Evolutionary conservation across 2,797 vertebrate genomes (phyloP).

Genomic region (Gymnoscopelus microlampas): DNA sequence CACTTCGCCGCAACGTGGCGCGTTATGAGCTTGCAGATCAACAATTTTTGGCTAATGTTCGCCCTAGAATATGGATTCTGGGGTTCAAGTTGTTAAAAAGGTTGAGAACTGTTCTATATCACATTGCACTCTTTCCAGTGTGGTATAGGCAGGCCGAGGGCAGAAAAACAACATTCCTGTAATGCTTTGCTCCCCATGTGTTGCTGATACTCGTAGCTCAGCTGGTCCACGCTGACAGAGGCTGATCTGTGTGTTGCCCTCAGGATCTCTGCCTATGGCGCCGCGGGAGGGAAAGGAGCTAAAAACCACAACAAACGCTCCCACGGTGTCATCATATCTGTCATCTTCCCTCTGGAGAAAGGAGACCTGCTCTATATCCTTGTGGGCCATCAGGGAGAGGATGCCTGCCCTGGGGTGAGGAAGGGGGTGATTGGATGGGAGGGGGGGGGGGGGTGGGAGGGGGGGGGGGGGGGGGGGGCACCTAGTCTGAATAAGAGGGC

Average conservation of each 20-base stretch:
- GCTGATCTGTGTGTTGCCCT: constrained; percentile 68
- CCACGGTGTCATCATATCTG: constrained; percentile 89
- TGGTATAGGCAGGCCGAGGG: constrained; percentile 6
- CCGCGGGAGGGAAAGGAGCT: constrained; percentile 90
- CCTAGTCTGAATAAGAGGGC: too few species aligned
- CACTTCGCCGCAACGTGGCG: too few species aligned
- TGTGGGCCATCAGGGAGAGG: constrained; percentile 92
- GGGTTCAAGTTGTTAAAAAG: too few species aligned
- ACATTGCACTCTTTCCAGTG: constrained; percentile 3
- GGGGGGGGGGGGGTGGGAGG: not conserved
- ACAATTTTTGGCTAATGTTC: too few species aligned
- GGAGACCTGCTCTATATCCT: constrained; percentile 88
- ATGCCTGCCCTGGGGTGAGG: constrained; percentile 90
- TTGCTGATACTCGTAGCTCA: not conserved
- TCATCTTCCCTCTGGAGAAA: constrained; percentile 87
- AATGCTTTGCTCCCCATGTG: constrained; percentile 30
- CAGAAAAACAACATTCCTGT: constrained; percentile 23
- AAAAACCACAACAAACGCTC: constrained; percentile 91
- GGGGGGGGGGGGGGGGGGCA: not conserved
- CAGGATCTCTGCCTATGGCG: constrained; percentile 93
- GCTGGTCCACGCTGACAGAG: not conserved
- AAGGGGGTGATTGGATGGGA: constrained; percentile 1
- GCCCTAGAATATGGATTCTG: too few species aligned
- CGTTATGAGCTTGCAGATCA: too few species aligned
- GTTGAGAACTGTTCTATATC: too few species aligned